Percentiles rank a stretch among this genome's conserved stretches.
Evolutionary conservation across 2,113 vertebrate species (phyloP).

Genomic region (Labrus mixtus): DNA sequence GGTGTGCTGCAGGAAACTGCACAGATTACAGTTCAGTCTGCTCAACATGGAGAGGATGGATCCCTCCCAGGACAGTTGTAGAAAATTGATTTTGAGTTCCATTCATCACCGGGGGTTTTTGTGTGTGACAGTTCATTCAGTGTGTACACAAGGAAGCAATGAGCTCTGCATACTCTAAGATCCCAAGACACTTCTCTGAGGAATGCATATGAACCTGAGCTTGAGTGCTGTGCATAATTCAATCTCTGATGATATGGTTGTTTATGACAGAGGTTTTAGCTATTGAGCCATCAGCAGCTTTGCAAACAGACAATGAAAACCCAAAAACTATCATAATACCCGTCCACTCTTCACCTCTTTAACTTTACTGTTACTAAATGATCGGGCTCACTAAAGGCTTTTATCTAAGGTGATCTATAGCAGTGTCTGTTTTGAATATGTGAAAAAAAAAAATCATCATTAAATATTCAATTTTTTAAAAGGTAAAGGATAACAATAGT

Average conservation of each 20-base stretch:
- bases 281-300: slow-evolving; percentile 5
- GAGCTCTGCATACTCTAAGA: slow-evolving; percentile 61
- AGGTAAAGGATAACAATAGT: too few relatives aligned
- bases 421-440: neutral
- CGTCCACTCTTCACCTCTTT: neutral
- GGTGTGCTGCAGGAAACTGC: slow-evolving; percentile 37
- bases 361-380: neutral
- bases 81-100: slow-evolving; percentile 73
- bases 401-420: neutral
- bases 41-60: slow-evolving; percentile 54
- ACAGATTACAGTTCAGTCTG: slow-evolving; percentile 57
- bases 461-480: too few relatives aligned
- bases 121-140: slow-evolving; percentile 69
- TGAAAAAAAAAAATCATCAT: too few relatives aligned
- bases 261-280: slow-evolving; percentile 44
- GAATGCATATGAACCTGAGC: slow-evolving; percentile 57
- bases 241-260: slow-evolving; percentile 47
- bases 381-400: neutral
- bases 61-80: slow-evolving; percentile 65
- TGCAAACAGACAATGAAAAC: slow-evolving; percentile 11
- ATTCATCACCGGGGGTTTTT: slow-evolving; percentile 71
- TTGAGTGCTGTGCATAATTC: slow-evolving; percentile 53
- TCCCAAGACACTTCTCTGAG: slow-evolving; percentile 59
- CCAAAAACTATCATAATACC: slow-evolving; percentile 2
- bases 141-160: slow-evolving; percentile 56